These are phyloP conservation scores for Sebastes diaconus DNA, from an alignment of 2,797 vertebrate species.

Conservation along the genomic window DNA sequence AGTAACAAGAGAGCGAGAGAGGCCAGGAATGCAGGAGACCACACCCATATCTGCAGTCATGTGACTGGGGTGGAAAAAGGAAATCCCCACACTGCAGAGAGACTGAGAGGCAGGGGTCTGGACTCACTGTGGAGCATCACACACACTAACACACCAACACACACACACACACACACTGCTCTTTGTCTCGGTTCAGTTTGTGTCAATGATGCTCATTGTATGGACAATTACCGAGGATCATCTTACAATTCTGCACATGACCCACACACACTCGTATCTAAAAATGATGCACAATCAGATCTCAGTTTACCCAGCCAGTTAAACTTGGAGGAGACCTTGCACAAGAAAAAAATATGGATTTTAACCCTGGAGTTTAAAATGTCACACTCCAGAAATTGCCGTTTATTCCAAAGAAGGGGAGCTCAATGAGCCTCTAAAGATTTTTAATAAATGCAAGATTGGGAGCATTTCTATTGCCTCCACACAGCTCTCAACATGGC, in stretches of 20 bases:
- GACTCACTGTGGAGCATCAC: background rate
- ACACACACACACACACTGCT: background rate
- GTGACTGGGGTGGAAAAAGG: slow-evolving; percentile 74
- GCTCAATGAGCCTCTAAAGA: background rate
- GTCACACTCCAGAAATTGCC: background rate
- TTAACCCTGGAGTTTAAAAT: too few species aligned
- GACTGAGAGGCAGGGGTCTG: background rate
- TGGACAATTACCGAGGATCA: background rate
- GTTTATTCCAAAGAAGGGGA: background rate
- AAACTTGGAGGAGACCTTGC: background rate
- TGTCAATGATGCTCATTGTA: background rate
- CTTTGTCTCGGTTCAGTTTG: background rate
- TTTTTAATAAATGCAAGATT: too few species aligned
- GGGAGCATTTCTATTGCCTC: too few species aligned
- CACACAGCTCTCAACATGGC: too few species aligned
- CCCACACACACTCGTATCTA: background rate
- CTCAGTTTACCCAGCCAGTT: background rate
- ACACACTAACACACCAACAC: background rate
- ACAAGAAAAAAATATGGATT: background rate
- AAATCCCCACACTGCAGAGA: slow-evolving; percentile 77
- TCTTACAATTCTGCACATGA: background rate
- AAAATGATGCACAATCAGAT: background rate
- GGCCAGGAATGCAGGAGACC: slow-evolving; percentile 76
- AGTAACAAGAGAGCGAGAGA: slow-evolving; percentile 19
- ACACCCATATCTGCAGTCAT: slow-evolving; percentile 84